Conservation (phyloP, 2,888 invertebrate genomes). For the Strigamia transsilvanica region DNA sequence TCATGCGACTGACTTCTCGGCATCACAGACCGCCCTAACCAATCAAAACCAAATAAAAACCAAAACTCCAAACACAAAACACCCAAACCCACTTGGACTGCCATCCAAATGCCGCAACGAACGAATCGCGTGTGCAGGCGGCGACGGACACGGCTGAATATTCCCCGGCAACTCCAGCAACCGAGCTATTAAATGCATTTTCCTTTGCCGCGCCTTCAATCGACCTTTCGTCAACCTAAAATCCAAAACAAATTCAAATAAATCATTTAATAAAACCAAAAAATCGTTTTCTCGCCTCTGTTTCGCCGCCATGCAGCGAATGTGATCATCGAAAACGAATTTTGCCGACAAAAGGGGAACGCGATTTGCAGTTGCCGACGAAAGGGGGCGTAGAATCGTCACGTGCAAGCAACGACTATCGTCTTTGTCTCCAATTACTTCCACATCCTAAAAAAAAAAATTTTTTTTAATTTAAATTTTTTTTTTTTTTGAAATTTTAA, state of each 20-base stretch:
- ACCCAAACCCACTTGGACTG: neutral
- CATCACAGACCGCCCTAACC: constrained; percentile 24
- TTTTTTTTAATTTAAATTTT: constrained; percentile 37
- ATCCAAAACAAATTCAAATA: neutral
- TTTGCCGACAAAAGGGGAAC: constrained; percentile 86
- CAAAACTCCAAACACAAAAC: neutral
- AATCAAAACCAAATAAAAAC: neutral
- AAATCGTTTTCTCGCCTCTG: constrained; percentile 73
- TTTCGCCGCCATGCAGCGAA: constrained; percentile 98
- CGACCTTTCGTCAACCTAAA: constrained; percentile 74
- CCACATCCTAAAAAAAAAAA: constrained; percentile 78
- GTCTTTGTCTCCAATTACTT: constrained; percentile 93
- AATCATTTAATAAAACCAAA: neutral
- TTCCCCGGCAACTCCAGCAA: constrained; percentile 78
- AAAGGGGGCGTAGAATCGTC: constrained; percentile 82
- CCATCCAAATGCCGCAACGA: constrained; percentile 53
- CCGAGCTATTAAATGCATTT: constrained; percentile 94
- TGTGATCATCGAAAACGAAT: constrained; percentile 98
- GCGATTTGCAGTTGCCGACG: constrained; percentile 63
- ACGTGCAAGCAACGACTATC: constrained; percentile 95
- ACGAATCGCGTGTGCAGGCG: constrained; percentile 59
- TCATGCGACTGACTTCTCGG: constrained; percentile 50
- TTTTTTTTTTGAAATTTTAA: neutral
- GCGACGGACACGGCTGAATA: constrained; percentile 61
- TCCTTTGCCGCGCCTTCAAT: constrained; percentile 93